These are phyloP conservation scores for Scaptomyza graminum DNA, from an alignment of 1,140 invertebrate genomes.

Conservation along the genomic window DNA sequence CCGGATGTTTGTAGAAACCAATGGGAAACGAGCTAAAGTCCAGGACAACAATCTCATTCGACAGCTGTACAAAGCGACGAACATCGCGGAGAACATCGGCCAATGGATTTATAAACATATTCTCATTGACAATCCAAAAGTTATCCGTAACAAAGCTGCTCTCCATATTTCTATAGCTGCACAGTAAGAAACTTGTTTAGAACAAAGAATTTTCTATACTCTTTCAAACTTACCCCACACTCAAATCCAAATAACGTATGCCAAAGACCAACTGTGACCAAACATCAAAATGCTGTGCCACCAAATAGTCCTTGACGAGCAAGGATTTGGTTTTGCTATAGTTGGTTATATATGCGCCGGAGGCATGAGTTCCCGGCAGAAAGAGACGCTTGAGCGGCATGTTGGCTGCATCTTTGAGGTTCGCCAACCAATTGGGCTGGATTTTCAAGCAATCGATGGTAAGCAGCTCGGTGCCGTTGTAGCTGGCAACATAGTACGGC, in stretches of 20 bases:
- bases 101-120: conserved; percentile 85
- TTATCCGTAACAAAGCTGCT: conserved; percentile 59
- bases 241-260: conserved; percentile 91
- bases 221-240: conserved; percentile 85
- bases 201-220: neutral
- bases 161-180: conserved; percentile 54
- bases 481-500: conserved; percentile 85
- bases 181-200: neutral
- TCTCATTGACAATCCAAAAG: conserved; percentile 87
- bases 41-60: conserved; percentile 86
- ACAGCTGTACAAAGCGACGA: conserved; percentile 85
- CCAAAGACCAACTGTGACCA: conserved; percentile 92
- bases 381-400: conserved; percentile 73
- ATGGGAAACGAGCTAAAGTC: conserved; percentile 85
- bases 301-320: conserved; percentile 84
- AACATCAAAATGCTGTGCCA: conserved; percentile 90
- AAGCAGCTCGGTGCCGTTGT: conserved; percentile 84
- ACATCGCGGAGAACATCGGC: conserved; percentile 85
- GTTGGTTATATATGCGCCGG: conserved; percentile 85
- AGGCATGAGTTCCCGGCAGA: conserved; percentile 87
- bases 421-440: conserved; percentile 88
- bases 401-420: conserved; percentile 79
- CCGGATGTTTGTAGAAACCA: conserved; percentile 79
- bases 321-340: conserved; percentile 81
- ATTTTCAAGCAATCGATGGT: conserved; percentile 86